These are phyloP conservation scores for Palythoa caribaeorum DNA, from an alignment of 92 coral and sea anemone genomes.

Conservation along the genomic window DNA sequence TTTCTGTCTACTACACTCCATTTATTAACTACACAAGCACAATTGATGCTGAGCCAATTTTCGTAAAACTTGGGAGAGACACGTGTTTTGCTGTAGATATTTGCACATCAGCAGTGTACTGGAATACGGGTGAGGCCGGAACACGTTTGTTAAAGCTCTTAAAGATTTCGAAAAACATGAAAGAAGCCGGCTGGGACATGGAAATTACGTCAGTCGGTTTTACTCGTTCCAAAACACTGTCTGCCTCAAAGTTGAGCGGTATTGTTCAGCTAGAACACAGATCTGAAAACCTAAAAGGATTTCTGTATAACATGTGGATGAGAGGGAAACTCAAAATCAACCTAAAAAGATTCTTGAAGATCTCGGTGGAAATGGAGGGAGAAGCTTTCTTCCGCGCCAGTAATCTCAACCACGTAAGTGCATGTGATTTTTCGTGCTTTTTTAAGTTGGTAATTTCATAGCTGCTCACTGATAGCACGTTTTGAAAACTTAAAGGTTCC, in stretches of 20 bases:
- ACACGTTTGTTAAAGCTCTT: slow-evolving; percentile 3
- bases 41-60: slow-evolving; percentile 30
- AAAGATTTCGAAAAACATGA: slow-evolving; percentile 38
- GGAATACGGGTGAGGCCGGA: slow-evolving; percentile 28
- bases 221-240: not conserved
- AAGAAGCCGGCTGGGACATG: slow-evolving; percentile 34
- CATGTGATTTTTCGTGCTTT: no score
- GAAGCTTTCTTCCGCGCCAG: slow-evolving; percentile 5
- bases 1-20: slow-evolving; percentile 46
- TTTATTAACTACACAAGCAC: slow-evolving; percentile 19
- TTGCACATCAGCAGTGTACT: slow-evolving; percentile 43
- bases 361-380: slow-evolving; percentile 13
- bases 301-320: slow-evolving; percentile 52
- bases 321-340: not conserved
- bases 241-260: slow-evolving; percentile 14
- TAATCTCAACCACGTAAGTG: slow-evolving; percentile 22
- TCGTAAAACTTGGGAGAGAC: slow-evolving; percentile 24
- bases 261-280: not conserved
- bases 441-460: no score
- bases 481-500: no score
- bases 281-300: not conserved
- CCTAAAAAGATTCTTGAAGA: not conserved
- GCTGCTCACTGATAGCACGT: no score
- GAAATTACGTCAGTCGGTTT: slow-evolving; percentile 46
- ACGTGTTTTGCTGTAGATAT: slow-evolving; percentile 54